Conservation (phyloP, 2,797 vertebrate species). For the Falco rusticolus region DNA sequence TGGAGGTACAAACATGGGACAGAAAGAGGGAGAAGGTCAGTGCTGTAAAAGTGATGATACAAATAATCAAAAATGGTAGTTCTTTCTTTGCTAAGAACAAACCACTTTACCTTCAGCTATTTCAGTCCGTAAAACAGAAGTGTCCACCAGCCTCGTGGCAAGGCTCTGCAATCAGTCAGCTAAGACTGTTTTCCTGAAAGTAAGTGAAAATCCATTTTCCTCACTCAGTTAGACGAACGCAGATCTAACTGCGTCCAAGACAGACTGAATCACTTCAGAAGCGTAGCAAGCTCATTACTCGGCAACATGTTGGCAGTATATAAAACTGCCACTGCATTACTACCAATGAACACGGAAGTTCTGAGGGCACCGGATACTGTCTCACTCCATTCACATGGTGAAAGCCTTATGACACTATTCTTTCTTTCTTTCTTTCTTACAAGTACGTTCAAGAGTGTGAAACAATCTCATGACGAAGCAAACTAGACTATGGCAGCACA, state of each 20-base stretch:
- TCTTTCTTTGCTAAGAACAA: conserved; percentile 33
- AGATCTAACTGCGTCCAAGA: neutral
- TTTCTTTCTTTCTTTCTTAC: neutral
- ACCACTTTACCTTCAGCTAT: conserved; percentile 48
- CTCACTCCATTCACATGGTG: neutral
- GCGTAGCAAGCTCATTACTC: neutral
- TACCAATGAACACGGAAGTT: neutral
- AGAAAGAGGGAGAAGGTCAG: neutral
- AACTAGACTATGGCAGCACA: neutral
- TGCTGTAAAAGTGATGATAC: neutral
- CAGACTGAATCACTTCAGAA: neutral
- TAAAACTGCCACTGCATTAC: neutral
- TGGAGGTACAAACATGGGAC: neutral
- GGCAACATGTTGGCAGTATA: neutral
- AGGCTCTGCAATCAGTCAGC: conserved; percentile 53
- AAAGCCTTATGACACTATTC: neutral
- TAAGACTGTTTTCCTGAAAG: conserved; percentile 60
- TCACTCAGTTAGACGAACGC: neutral
- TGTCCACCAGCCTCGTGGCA: conserved; percentile 38
- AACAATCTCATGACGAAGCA: neutral
- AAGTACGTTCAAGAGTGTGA: neutral
- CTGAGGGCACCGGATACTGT: neutral
- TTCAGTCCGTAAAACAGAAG: conserved; percentile 45
- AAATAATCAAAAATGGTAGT: neutral
- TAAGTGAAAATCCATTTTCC: conserved; percentile 44